Base-by-base conservation (phyloP, 2,113 vertebrate genomes). In the Nannospalax galili region DNA sequence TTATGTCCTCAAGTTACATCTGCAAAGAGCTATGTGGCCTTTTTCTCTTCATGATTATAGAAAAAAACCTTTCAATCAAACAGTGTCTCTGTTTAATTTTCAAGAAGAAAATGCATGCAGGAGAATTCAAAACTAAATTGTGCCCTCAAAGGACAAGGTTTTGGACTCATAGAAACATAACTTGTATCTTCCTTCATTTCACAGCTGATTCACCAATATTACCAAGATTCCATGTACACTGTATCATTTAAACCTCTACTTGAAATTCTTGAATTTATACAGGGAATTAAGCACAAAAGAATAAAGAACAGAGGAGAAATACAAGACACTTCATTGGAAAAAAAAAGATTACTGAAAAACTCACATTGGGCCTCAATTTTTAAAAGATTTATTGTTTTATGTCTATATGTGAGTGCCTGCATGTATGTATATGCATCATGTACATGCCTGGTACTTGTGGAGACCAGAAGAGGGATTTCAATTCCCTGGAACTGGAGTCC, bases 281-380 rank as follows among this genome's bases (percentile, higher is more conserved):
- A 84, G 20, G 78, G n/a, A 40, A 77, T 70, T 37, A 37, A 67
- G 22, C 56, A n/a, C 20, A 91, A 80, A 96, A 92, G 37, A 62
- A 12, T 70, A 73, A 85, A 84, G 30, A 35, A 60, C 11, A 81
- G 82, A 58, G 56, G 1, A 74, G 70, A 78, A 96, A 58, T 72
- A 93, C 58, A 73, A 52, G 4, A 94, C 88, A 92, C 62, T n/a
- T 56, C 72, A 88, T 40, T 45, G 80, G 90, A 91, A 69, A 37
- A 52, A 81, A 7, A 73, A 42, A 58, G 3, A 80, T 37, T 84
- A 78, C 3, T 77, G 20, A 79, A 56, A 69, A 42, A 22, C 37
- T 67, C 48, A 91, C 1, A 26, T 37, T 15, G 32, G 42, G 20
- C 52, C 40, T 92, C 28, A 6, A 58, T 42, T 86, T 93, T 78